Percentiles rank a stretch among this genome's conserved stretches.
phyloP scores from a whole-genome alignment of 1,140 invertebrate species.

The Platorchestia sp. region DNA sequence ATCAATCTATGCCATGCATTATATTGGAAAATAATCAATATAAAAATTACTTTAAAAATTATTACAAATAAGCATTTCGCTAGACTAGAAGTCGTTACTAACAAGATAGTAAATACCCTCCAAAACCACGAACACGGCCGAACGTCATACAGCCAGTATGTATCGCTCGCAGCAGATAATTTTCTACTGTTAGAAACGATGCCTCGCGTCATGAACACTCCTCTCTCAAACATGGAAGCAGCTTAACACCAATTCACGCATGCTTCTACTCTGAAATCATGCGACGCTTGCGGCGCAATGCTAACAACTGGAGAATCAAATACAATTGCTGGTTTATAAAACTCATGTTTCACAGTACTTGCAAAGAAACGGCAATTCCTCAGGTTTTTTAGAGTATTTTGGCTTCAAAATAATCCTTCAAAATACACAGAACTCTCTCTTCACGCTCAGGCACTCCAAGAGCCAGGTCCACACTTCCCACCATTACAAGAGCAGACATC shows the following conservation, averaged over 20 bases:
- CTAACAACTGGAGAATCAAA: background rate
- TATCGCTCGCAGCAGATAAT: background rate
- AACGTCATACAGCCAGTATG: background rate
- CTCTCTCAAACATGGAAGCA: background rate
- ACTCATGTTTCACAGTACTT: background rate
- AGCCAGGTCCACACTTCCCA: constrained; percentile 58
- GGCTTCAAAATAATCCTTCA: constrained; percentile 46
- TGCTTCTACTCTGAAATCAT: background rate
- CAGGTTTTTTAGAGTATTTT: background rate
- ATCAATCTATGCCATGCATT: background rate
- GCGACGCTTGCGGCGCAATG: background rate
- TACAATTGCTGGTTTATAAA: background rate
- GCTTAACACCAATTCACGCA: background rate
- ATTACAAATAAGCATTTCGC: background rate
- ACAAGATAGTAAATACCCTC: background rate
- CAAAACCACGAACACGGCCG: background rate
- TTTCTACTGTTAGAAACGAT: background rate
- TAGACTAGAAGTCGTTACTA: background rate
- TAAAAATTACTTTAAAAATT: background rate
- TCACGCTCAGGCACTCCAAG: constrained; percentile 56
- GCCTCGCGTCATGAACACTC: background rate
- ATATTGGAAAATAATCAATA: background rate
- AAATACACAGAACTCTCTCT: constrained; percentile 54
- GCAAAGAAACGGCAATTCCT: background rate
- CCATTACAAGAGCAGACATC: constrained; percentile 51